These are phyloP conservation scores for Rhaphigaster nebulosa DNA, from an alignment of 2,888 invertebrate species.

Conservation along the genomic window DNA sequence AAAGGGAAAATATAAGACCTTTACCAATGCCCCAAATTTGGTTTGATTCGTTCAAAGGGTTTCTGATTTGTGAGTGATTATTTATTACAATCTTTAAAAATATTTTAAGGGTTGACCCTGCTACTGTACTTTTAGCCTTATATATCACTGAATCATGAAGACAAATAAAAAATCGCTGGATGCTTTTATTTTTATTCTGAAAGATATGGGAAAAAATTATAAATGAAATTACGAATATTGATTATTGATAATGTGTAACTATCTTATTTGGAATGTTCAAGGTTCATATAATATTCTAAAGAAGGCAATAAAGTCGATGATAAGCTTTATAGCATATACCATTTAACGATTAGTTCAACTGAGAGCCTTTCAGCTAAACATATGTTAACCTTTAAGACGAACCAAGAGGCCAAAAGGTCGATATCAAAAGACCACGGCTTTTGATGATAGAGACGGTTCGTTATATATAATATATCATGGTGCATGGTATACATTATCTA, in stretches of 20 bases:
- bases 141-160: no score
- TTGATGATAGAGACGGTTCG: conserved; percentile 18
- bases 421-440: conserved; percentile 4
- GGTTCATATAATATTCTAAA: neutral
- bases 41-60: no score
- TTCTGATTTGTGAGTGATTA: no score
- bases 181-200: no score
- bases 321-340: neutral
- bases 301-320: neutral
- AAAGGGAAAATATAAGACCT: no score
- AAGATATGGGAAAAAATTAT: no score
- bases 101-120: no score
- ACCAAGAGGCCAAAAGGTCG: neutral
- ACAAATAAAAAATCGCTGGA: no score
- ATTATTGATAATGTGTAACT: neutral
- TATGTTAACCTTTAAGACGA: conserved; percentile 24
- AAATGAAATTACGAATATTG: neutral
- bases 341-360: conserved; percentile 3
- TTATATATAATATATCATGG: conserved; percentile 8
- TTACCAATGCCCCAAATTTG: no score
- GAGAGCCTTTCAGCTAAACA: neutral
- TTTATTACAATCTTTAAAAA: no score
- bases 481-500: neutral
- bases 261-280: neutral
- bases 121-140: no score